Percentiles rank a stretch among this genome's conserved stretches.
These are phyloP conservation scores for Oriolus oriolus DNA, from an alignment of 2,113 vertebrate species.

Conservation along the genomic window DNA sequence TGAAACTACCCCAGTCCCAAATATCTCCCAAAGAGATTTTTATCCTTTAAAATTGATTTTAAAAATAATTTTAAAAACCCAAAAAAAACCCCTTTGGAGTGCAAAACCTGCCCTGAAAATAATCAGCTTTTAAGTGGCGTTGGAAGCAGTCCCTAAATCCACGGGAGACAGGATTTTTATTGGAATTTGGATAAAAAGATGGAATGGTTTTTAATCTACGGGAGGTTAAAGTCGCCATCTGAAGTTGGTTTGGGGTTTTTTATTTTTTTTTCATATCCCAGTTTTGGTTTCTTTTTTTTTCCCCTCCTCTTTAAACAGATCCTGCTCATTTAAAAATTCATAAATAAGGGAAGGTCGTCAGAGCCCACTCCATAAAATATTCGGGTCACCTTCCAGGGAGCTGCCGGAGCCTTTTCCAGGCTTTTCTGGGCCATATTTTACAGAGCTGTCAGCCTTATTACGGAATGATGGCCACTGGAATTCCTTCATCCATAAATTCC, in stretches of 20 bases:
- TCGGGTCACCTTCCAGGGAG: slow-evolving; percentile 53
- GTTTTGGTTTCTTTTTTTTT: neutral
- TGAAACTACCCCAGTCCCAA: neutral
- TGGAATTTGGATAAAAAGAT: slow-evolving; percentile 72
- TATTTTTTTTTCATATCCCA: slow-evolving; percentile 25
- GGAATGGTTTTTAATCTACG: slow-evolving; percentile 59
- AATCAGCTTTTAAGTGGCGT: slow-evolving; percentile 34
- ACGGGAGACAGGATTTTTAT: slow-evolving; percentile 68
- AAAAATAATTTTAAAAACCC: neutral
- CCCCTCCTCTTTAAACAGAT: neutral
- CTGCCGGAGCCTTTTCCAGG: slow-evolving; percentile 4
- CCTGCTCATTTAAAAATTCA: slow-evolving; percentile 65
- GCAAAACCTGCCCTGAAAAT: slow-evolving; percentile 40
- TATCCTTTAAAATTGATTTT: neutral
- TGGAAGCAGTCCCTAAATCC: slow-evolving; percentile 59
- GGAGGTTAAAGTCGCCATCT: slow-evolving; percentile 75
- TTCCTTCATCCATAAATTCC: slow-evolving; percentile 68
- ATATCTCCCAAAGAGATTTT: neutral
- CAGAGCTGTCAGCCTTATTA: slow-evolving; percentile 66
- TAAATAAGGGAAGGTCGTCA: slow-evolving; percentile 60
- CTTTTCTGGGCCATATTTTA: slow-evolving; percentile 55
- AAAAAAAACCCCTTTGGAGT: neutral
- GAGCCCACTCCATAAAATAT: slow-evolving; percentile 72
- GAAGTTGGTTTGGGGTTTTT: slow-evolving; percentile 70
- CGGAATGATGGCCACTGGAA: slow-evolving; percentile 61